Percentiles rank a stretch among this genome's conserved stretches.
Conservation (phyloP, 2,113 vertebrate genomes). For the Crotophaga sulcirostris region DNA sequence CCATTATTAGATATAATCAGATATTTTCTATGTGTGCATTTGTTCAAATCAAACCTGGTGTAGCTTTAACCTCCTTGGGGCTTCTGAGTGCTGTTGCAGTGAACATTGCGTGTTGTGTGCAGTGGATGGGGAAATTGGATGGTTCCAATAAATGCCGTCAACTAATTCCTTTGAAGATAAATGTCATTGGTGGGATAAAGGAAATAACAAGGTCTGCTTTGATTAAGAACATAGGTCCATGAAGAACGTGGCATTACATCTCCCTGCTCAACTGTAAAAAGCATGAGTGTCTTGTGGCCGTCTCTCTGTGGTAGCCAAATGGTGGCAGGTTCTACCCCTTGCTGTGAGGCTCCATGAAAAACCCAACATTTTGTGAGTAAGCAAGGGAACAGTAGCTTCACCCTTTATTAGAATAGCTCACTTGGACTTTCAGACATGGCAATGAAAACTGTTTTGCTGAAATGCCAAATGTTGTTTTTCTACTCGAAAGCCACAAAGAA, state of each 20-base stretch:
- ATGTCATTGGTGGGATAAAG: background rate
- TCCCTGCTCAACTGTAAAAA: background rate
- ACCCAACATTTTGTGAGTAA: background rate
- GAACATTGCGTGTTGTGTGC: background rate
- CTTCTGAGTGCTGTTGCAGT: background rate
- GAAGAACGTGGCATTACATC: background rate
- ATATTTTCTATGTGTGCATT: background rate
- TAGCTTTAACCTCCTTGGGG: background rate
- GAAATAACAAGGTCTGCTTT: background rate
- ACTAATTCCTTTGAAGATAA: background rate
- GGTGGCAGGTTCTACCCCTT: background rate
- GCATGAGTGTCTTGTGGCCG: background rate
- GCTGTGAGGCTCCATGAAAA: background rate
- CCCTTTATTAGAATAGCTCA: background rate
- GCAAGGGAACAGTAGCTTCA: background rate
- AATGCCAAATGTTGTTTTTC: constrained; percentile 49
- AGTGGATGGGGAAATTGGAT: background rate
- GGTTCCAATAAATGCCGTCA: background rate
- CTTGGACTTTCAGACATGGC: background rate
- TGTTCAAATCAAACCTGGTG: background rate
- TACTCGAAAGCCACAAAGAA: constrained; percentile 29
- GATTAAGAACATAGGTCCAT: background rate
- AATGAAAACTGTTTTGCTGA: constrained; percentile 31
- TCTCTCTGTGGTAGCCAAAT: background rate
- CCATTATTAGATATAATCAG: background rate